Base-by-base conservation (phyloP, 2,888 invertebrate genomes). In the Escarpia spicata region DNA sequence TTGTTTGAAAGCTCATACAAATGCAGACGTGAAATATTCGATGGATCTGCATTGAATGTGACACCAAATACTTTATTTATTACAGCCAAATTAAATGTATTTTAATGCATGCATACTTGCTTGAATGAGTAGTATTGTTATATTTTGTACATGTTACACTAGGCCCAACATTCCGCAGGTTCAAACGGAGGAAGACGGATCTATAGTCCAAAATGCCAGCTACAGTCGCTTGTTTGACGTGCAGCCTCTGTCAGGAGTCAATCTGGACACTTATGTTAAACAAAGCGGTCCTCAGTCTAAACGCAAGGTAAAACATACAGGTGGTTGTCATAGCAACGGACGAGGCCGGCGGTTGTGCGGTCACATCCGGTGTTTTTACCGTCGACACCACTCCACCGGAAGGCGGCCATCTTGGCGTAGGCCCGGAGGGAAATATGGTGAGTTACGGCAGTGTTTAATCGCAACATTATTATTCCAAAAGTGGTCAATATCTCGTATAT, bases 271-370 rank as follows among this genome's bases (percentile, higher is more conserved):
- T 26, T 15, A 75, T n/a, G 75, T 75, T 0, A 75, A 15, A 75
- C 19, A 75, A 75, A 15, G 3, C 26, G 19, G 75, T 26, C 75
- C 75, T 52, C 15, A 52, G 15, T 12, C 15, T 52, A 52, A 52
- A 26, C 26, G 1, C 75, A 75, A 75, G 75, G 75, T 26, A 15
- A 75, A 26, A n/a, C 75, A 6, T 75, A 75, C 75, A 75, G 19
- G 75, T 75, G 75, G 6, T 75, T 31, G 91, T 93, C 93, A n/a
- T 60, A 94, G 95, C 94, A 10, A 92, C 94, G 4, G 94, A 95
- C 92, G 93, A 94, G 52, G 93, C 94, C 10, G 95, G 95, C 4
- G 94, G 94, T 60, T 95, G 95, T 93, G 94, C 93, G 52, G 93
- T 94, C 93, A 93, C 94, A 0, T 93, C 92, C 12, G 92, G 92